Conservation (phyloP, 2,113 vertebrate species). For the Gadus macrocephalus region DNA sequence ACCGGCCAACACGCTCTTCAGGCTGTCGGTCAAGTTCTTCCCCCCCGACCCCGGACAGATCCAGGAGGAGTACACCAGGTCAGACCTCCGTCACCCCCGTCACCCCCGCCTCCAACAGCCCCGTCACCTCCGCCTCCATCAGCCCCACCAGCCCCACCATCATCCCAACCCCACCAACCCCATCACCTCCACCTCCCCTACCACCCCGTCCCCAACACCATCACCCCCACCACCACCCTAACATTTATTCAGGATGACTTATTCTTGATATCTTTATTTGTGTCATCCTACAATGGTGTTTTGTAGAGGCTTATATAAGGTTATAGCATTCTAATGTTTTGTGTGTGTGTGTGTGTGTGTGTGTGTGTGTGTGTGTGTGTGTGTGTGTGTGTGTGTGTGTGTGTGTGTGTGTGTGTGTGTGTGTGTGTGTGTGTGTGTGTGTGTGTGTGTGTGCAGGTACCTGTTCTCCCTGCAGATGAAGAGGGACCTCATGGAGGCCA, state of each 20-base stretch:
- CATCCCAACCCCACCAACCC: background rate
- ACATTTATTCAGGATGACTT: too few relatives aligned
- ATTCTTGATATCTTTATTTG: too few relatives aligned
- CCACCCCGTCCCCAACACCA: too few relatives aligned
- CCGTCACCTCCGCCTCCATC: background rate
- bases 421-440: background rate
- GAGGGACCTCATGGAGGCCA: constrained; percentile 85
- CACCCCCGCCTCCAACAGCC: background rate
- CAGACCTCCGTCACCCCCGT: background rate
- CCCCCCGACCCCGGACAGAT: constrained; percentile 95
- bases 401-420: too few relatives aligned
- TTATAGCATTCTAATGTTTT: too few relatives aligned
- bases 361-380: too few relatives aligned
- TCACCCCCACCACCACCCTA: too few relatives aligned
- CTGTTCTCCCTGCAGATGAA: constrained; percentile 93
- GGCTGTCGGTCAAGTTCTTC: constrained; percentile 95
- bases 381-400: too few relatives aligned
- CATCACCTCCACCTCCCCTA: background rate
- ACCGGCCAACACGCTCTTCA: constrained; percentile 83
- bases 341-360: too few relatives aligned
- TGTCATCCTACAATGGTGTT: too few relatives aligned
- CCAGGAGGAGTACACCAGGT: constrained; percentile 96
- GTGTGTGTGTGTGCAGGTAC: constrained; percentile 74
- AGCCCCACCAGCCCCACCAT: background rate
- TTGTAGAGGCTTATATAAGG: too few relatives aligned